Base-by-base conservation (phyloP, 2,888 invertebrate genomes). In the Tenthredo livida region DNA sequence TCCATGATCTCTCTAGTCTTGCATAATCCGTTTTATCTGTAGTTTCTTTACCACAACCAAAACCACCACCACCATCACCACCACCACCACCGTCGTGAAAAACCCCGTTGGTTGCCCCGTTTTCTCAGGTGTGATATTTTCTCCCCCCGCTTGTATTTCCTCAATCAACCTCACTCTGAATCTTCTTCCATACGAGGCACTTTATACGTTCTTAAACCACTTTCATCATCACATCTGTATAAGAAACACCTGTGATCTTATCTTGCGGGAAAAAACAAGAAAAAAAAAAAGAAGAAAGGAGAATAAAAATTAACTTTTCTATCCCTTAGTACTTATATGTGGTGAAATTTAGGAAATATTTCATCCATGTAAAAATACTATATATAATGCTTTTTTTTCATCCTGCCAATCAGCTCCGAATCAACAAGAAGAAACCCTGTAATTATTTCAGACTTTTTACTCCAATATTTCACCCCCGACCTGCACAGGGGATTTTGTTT, bases 11-110 rank as follows among this genome's bases (percentile, higher is more conserved):
- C n/a, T n/a, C 54, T 80, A 80, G 58, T 61, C 61, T 80, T 80
- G 80, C 80, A 65, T 80, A 80, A 80, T 80, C 80, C 80, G 80
- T 80, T 80, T 80, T 80, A 80, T 80, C 80, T 80, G n/a, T 65
- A 80, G 80, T 80, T 65, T 80, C 61, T 61, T 80, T 21, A 7
- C 37, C n/a, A 12, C 37, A n/a, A 12, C 40, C n/a, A 37, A n/a
- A 21, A 25, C 61, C 61, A 25, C 9, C 21, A 61, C 9, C 9
- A 25, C 25, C 10, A 50, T 0, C 47, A 47, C n/a, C n/a, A n/a
- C n/a, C n/a, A n/a, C 15, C 50, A 50, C 17, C 67, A 33, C 33
- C 17, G 17, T 3, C 67, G 67, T 33, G 67, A 7, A 33, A 1
- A 67, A 61, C 10, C 15, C 15, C 7, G 37, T 5, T 40, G 29